These are phyloP conservation scores for Platorchestia sp. DNA, from an alignment of 1,140 invertebrate genomes.

Conservation along the genomic window DNA sequence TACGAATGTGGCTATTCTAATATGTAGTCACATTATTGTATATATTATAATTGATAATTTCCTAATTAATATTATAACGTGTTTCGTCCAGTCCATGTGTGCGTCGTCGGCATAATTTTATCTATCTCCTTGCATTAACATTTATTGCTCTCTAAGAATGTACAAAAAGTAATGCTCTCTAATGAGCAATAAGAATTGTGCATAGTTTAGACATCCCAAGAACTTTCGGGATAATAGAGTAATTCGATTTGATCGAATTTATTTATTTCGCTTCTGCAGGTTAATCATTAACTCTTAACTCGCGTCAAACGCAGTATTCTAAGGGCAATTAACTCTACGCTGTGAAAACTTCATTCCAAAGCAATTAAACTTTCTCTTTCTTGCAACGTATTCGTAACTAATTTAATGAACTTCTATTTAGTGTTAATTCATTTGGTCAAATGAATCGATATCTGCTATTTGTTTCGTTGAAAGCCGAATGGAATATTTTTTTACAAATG, in stretches of 20 bases:
- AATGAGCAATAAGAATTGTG: constrained; percentile 26
- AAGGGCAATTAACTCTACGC: neutral
- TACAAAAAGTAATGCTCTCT: constrained; percentile 26
- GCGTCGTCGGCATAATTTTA: constrained; percentile 37
- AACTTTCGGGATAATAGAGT: constrained; percentile 9
- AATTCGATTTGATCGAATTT: constrained; percentile 47
- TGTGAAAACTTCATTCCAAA: neutral
- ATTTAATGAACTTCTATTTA: neutral
- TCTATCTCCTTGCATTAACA: neutral
- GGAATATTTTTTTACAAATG: too few species aligned
- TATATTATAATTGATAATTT: constrained; percentile 9
- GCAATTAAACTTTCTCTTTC: neutral
- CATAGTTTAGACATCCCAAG: constrained; percentile 16
- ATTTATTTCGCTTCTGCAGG: constrained; percentile 19
- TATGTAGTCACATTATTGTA: neutral
- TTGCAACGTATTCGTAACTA: neutral
- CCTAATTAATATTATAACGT: constrained; percentile 35
- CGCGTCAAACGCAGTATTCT: constrained; percentile 34
- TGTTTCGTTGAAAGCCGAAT: too few species aligned
- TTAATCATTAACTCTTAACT: neutral
- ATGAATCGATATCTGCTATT: too few species aligned
- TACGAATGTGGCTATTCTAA: neutral
- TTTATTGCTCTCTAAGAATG: constrained; percentile 50
- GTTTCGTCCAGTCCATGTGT: constrained; percentile 45
- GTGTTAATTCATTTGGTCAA: too few species aligned